Evolutionary conservation across 2,888 invertebrate genomes (phyloP).

Genomic region (Dolichomitus sp.): DNA sequence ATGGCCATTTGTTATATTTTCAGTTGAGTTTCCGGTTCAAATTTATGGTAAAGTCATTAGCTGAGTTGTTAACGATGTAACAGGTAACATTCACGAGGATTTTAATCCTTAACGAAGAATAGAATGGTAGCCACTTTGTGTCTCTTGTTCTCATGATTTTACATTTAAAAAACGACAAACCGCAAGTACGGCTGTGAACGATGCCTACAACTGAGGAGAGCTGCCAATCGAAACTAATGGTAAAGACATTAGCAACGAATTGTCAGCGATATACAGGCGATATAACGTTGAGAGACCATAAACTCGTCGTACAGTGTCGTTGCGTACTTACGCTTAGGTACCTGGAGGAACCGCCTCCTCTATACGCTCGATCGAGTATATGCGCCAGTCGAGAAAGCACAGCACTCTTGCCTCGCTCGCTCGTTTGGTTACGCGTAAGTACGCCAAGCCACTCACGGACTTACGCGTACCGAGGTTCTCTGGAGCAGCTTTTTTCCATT

Average conservation of each 20-base stretch:
- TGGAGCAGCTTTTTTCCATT: slow-evolving; percentile 8
- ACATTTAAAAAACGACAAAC: slow-evolving; percentile 14
- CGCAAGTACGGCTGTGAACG: neutral
- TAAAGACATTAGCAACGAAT: slow-evolving; percentile 83
- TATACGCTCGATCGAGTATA: slow-evolving; percentile 55
- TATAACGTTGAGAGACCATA: slow-evolving; percentile 84
- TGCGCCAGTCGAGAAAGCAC: slow-evolving; percentile 23
- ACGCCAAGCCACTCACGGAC: slow-evolving; percentile 57
- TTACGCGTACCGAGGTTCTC: slow-evolving; percentile 37
- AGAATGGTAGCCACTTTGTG: neutral
- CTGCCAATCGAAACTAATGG: slow-evolving; percentile 82
- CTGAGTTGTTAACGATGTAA: slow-evolving; percentile 2
- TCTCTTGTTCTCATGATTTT: slow-evolving; percentile 3
- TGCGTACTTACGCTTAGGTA: slow-evolving; percentile 71
- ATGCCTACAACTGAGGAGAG: slow-evolving; percentile 12
- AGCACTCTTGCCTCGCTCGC: slow-evolving; percentile 30
- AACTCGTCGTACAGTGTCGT: slow-evolving; percentile 82
- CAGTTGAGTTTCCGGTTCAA: neutral
- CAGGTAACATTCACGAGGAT: neutral
- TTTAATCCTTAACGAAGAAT: neutral
- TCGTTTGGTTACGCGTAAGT: slow-evolving; percentile 54
- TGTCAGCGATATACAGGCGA: slow-evolving; percentile 83
- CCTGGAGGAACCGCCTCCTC: slow-evolving; percentile 59
- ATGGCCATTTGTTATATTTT: neutral
- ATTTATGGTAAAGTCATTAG: slow-evolving; percentile 5